These are phyloP conservation scores for Caenorhabditis wallacei DNA, from an alignment of 2,888 invertebrate species.

Conservation along the genomic window DNA sequence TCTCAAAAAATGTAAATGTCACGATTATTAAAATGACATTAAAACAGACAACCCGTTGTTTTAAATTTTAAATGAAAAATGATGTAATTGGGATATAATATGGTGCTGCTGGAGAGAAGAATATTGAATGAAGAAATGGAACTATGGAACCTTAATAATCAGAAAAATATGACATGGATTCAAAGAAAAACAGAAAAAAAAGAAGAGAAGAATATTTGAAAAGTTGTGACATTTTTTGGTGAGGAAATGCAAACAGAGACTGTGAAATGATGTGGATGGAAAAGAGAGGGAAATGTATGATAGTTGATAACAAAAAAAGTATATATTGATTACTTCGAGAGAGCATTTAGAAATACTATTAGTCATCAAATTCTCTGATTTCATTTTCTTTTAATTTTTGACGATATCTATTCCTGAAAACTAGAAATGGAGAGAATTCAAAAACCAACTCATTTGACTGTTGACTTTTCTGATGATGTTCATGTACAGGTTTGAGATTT, in stretches of 20 bases:
- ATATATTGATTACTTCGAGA: constrained; percentile 37
- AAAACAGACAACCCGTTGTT: background rate
- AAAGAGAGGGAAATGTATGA: constrained; percentile 21
- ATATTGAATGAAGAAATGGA: background rate
- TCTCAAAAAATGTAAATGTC: background rate
- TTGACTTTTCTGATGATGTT: constrained; percentile 24
- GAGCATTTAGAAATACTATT: constrained; percentile 31
- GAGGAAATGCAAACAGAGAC: constrained; percentile 40
- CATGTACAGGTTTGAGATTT: constrained; percentile 32
- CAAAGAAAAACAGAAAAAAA: background rate
- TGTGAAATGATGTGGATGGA: constrained; percentile 40
- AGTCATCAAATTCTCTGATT: constrained; percentile 18
- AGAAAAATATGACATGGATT: background rate
- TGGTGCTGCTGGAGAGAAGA: background rate
- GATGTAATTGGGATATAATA: constrained; percentile 4
- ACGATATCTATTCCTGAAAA: background rate
- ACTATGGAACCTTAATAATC: background rate
- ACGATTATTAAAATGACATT: background rate
- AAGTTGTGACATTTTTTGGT: constrained; percentile 37
- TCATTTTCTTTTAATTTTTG: constrained; percentile 3
- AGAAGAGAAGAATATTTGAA: background rate
- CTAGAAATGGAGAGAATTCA: constrained; percentile 22
- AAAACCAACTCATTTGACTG: constrained; percentile 26
- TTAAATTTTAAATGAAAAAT: constrained; percentile 18
- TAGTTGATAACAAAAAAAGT: constrained; percentile 38